phyloP scores from a whole-genome alignment of 2,113 vertebrate species.

The Gadus chalcogrammus region DNA sequence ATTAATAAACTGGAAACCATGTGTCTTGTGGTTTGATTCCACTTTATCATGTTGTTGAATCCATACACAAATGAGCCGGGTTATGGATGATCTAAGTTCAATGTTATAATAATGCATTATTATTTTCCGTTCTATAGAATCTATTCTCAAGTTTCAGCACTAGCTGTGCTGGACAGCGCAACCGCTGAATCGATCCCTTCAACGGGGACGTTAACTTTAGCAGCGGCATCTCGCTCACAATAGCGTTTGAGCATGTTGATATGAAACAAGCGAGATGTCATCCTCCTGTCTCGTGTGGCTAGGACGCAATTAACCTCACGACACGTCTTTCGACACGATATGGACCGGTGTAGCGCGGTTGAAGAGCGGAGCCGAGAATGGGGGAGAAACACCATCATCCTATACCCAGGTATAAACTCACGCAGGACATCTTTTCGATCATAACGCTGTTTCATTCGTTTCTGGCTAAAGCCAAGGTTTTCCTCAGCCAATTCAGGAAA shows the following conservation, averaged over 20 bases:
- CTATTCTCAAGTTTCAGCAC: too few relatives aligned
- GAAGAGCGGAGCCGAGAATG: background rate
- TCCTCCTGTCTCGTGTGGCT: background rate
- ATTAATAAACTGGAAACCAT: background rate
- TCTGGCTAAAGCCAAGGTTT: background rate
- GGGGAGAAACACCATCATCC: constrained; percentile 13
- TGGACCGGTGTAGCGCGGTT: constrained; percentile 1
- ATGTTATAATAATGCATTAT: too few relatives aligned
- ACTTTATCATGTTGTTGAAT: too few relatives aligned
- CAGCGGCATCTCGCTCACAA: too few relatives aligned
- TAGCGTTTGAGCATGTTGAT: background rate
- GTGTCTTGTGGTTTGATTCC: background rate
- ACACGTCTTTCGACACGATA: background rate
- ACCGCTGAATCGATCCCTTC: too few relatives aligned
- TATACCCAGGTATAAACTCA: constrained; percentile 2
- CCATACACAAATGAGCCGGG: too few relatives aligned
- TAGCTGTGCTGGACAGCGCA: too few relatives aligned
- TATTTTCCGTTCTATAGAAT: too few relatives aligned
- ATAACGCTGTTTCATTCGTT: constrained; percentile 5
- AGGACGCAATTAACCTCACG: constrained; percentile 6
- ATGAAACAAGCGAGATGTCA: background rate
- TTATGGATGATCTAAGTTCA: too few relatives aligned
- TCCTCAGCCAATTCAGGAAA: background rate
- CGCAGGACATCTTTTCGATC: background rate
- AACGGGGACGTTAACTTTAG: too few relatives aligned